Evolutionary conservation across 2,888 invertebrate species (phyloP).

Genomic region (Meteorus colon): DNA sequence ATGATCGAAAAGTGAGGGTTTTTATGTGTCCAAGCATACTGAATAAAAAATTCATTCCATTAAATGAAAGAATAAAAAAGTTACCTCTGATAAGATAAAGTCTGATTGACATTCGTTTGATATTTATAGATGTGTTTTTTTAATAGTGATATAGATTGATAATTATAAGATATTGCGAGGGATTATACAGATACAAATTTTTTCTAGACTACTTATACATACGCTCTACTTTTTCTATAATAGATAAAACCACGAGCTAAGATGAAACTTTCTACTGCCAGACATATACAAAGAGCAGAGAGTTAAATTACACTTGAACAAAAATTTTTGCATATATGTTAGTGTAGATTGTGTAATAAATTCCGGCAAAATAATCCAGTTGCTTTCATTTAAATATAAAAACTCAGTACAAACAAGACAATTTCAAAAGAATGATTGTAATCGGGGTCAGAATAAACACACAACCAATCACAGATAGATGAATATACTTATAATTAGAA

Average conservation of each 20-base stretch:
- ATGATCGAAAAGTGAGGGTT: not conserved
- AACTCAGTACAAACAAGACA: not conserved
- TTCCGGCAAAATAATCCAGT: not conserved
- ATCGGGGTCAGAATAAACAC: not conserved
- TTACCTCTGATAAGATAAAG: not conserved
- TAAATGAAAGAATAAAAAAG: not conserved
- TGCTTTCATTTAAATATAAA: slow-evolving; percentile 5
- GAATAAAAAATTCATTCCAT: not conserved
- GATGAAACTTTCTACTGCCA: slow-evolving; percentile 56
- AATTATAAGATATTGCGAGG: too few species aligned
- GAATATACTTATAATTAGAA: not conserved
- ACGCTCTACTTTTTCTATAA: slow-evolving; percentile 50
- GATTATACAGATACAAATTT: not conserved
- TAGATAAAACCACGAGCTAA: slow-evolving; percentile 55
- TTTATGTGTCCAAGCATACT: not conserved
- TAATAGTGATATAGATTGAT: too few species aligned
- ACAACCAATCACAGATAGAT: not conserved
- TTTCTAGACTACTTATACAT: slow-evolving; percentile 20
- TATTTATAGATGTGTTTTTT: not conserved
- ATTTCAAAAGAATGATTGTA: not conserved
- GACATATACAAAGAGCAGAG: slow-evolving; percentile 38
- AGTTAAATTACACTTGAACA: not conserved
- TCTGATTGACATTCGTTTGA: not conserved
- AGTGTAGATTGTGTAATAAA: not conserved
- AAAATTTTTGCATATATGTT: slow-evolving; percentile 10